phyloP scores from a whole-genome alignment of 2,113 vertebrate species.

The Ictalurus punctatus region DNA sequence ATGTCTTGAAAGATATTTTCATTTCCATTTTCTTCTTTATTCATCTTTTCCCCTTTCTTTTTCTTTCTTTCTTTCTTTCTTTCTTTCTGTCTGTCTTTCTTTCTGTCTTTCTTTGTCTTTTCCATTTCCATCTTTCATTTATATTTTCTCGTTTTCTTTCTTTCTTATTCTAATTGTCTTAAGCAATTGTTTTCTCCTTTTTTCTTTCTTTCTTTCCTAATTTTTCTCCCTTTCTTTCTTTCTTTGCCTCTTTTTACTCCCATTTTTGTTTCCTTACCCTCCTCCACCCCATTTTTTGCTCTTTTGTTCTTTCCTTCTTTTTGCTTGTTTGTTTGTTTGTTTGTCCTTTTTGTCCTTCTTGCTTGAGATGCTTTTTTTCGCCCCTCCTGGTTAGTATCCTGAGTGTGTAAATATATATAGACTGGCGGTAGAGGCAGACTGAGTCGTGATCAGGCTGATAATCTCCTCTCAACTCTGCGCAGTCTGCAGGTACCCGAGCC shows the following conservation, averaged over 20 bases:
- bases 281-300: neutral
- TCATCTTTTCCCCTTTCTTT: neutral
- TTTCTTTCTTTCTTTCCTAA: too few species aligned
- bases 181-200: neutral
- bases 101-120: neutral
- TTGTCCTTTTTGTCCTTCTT: neutral
- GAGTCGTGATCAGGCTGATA: constrained; percentile 66
- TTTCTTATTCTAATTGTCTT: neutral
- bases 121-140: too few species aligned
- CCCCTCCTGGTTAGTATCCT: constrained; percentile 27
- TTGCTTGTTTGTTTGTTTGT: neutral
- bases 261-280: neutral
- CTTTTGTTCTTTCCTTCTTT: neutral
- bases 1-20: neutral
- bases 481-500: constrained; percentile 68
- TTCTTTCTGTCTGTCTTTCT: neutral
- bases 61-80: neutral
- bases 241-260: neutral
- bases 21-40: neutral
- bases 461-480: constrained; percentile 64
- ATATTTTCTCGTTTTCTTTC: neutral
- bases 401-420: constrained; percentile 53
- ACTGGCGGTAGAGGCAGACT: constrained; percentile 66
- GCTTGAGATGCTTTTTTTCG: neutral
- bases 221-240: neutral